These are phyloP conservation scores for Rhagoletis pomonella DNA, from an alignment of 1,140 invertebrate species.

Conservation along the genomic window DNA sequence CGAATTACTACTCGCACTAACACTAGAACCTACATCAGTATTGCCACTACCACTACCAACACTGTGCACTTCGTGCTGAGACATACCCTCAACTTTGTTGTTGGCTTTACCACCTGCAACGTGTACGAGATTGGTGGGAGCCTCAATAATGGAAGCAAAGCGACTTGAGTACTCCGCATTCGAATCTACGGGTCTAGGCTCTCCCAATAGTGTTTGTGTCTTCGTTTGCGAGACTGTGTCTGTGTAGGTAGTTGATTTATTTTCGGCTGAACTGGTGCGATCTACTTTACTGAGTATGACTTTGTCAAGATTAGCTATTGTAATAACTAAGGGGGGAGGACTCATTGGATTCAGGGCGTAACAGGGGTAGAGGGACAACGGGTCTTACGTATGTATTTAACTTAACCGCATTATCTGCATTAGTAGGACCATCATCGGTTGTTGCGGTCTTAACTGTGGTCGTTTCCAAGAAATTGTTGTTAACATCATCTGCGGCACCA, in stretches of 20 bases:
- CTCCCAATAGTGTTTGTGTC: constrained; percentile 10
- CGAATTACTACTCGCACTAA: constrained; percentile 36
- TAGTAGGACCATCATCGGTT: constrained; percentile 18
- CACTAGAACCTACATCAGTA: constrained; percentile 1
- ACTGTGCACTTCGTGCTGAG: constrained; percentile 48
- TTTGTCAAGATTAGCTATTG: constrained; percentile 74
- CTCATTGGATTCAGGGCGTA: constrained; percentile 73
- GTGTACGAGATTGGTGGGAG: constrained; percentile 58
- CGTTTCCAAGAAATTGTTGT: not conserved
- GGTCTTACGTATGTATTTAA: constrained; percentile 69
- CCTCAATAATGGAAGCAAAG: constrained; percentile 63
- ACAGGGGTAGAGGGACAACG: constrained; percentile 71
- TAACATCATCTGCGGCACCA: not conserved
- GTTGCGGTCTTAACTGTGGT: not conserved
- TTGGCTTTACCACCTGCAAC: not conserved
- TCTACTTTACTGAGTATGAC: constrained; percentile 72
- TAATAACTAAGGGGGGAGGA: constrained; percentile 74
- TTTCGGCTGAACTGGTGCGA: constrained; percentile 51
- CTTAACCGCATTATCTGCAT: constrained; percentile 57
- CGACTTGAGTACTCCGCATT: constrained; percentile 66
- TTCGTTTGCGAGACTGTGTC: constrained; percentile 7
- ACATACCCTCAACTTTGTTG: not conserved
- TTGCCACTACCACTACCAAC: constrained; percentile 54
- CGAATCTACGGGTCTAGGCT: constrained; percentile 59
- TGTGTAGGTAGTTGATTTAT: constrained; percentile 39